Conservation (phyloP, 2,113 vertebrate genomes). For the Menidia beryllina region DNA sequence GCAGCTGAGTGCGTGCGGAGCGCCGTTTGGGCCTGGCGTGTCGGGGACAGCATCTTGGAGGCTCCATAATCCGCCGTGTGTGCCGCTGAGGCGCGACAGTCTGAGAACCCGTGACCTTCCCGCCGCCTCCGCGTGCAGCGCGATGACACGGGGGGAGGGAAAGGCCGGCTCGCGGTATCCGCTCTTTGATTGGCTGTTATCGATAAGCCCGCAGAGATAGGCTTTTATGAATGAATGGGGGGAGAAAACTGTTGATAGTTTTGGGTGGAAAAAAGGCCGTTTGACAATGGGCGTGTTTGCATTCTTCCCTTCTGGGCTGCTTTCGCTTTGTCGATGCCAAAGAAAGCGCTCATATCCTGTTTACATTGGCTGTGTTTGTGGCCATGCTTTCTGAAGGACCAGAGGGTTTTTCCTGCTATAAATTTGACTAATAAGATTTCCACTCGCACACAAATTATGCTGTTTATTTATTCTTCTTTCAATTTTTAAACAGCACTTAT, state of each 20-base stretch:
- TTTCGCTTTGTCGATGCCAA: conserved; percentile 43
- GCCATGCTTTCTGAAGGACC: conserved; percentile 24
- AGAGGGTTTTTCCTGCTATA: conserved; percentile 15
- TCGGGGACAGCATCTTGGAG: conserved; percentile 30
- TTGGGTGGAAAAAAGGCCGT: not conserved
- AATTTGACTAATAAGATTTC: conserved; percentile 36
- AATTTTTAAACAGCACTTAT: not conserved
- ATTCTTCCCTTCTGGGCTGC: conserved; percentile 26
- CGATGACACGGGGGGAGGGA: conserved; percentile 3
- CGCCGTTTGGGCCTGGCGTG: conserved; percentile 61
- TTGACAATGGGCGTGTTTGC: conserved; percentile 18
- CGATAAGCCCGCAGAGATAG: conserved; percentile 1
- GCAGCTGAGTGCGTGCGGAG: conserved; percentile 49
- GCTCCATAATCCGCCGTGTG: conserved; percentile 41
- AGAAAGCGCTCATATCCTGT: conserved; percentile 63
- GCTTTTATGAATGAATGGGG: conserved; percentile 44
- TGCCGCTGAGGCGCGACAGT: conserved; percentile 26
- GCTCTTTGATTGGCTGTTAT: not conserved
- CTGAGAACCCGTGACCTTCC: conserved; percentile 31
- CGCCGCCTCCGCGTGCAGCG: conserved; percentile 2
- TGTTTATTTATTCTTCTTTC: not conserved
- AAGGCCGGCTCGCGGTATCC: conserved; percentile 10
- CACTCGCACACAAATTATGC: not conserved
- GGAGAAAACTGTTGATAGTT: conserved; percentile 1
- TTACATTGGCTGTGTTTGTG: conserved; percentile 41